A percentile compares a stretch with the other conserved stretches of the same genome.
Conservation (phyloP, 2,888 invertebrate species). For the Pandemis corylana region DNA sequence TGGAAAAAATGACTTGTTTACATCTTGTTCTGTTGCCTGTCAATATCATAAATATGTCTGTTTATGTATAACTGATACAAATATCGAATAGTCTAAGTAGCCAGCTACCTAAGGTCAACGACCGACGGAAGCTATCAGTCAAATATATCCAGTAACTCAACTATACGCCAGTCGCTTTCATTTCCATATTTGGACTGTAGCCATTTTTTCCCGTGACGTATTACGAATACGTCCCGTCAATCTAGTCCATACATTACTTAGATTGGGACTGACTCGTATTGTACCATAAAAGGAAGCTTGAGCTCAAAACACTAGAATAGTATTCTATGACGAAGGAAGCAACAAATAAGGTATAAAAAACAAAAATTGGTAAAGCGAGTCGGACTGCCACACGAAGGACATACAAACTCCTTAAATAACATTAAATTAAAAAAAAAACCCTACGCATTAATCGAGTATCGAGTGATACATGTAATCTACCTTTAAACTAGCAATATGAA, state of each 20-base stretch:
- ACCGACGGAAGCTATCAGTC: conserved; percentile 27
- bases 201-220: conserved; percentile 35
- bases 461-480: too few relatives aligned
- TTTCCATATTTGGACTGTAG: conserved; percentile 41
- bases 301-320: not conserved
- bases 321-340: too few relatives aligned
- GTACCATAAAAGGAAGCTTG: not conserved
- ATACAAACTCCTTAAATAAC: too few relatives aligned
- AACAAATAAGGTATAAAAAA: too few relatives aligned
- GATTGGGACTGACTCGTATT: conserved; percentile 7
- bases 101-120: conserved; percentile 7
- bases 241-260: conserved; percentile 24
- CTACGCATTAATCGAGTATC: too few relatives aligned
- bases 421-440: too few relatives aligned
- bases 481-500: too few relatives aligned
- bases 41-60: too few relatives aligned
- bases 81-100: not conserved
- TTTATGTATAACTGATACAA: not conserved
- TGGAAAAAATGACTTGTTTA: too few relatives aligned
- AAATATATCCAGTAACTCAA: conserved; percentile 37
- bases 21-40: too few relatives aligned
- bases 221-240: conserved; percentile 28
- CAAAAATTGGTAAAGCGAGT: too few relatives aligned
- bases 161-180: conserved; percentile 31
- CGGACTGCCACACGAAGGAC: too few relatives aligned